Evolutionary conservation across 2,113 vertebrate species (phyloP), one percentile per base, ranked within the genome.

Genomic region (Rhizomys pruinosus): DNA sequence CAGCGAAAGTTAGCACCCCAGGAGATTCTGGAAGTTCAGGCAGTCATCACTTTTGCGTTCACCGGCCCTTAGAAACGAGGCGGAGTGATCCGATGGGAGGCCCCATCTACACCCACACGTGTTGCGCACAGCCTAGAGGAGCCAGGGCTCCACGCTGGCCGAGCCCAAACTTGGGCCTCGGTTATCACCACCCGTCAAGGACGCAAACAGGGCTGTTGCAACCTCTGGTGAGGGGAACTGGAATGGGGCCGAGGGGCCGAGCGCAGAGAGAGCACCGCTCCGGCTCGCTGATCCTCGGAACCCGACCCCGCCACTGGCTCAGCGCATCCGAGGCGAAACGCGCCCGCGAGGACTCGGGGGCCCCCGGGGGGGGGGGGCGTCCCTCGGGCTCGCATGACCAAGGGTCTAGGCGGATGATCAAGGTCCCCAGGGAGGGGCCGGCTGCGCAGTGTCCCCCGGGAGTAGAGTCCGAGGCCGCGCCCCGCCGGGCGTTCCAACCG

Each of bases 41-140:
- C 42, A 34, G 59, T 29, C 69, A 76, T 17, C 55, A 7, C 29
- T 34, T 80, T 37, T 13, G 7, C 25, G 64, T 52, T 19, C 7
- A 15, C 10, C 42, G 27, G 2, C 52, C 81, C 44, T n/a, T n/a
- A 3, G 15, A 27, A n/a, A 69, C 80, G 22, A n/a, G 61, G n/a
- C 84, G 23, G 22, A n/a, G n/a, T n/a, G n/a, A n/a, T n/a, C n/a
- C 25, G 44, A 20, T 27, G 20, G n/a, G 37, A 57, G 84, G 39
- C 39, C 59, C 72, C 32, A 12, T 37, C 42, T 6, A 59, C 84
- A 78, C 17, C 52, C 92, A 72, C 97, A 96, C 97, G 94, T 96
- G 96, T 86, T 90, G 93, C 90, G 22, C 68, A 57, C 87, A 32
- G 74, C 57, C 47, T 7, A 25, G 55, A 47, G 57, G 10, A n/a